Percentiles rank a stretch among this genome's conserved stretches.
Conservation (phyloP, 1,140 invertebrate species). For the Penaeus vannamei region DNA sequence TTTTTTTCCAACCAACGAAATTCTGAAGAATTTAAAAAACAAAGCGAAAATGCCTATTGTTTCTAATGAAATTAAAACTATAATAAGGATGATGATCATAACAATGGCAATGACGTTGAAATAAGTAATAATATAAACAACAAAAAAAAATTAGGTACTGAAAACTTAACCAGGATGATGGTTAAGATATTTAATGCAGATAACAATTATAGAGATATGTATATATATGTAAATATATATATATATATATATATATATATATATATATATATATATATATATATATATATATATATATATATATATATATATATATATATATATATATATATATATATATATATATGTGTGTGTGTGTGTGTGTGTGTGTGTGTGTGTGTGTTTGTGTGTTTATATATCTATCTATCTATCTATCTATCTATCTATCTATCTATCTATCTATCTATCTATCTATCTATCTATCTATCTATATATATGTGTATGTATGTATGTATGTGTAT, state of each 20-base stretch:
- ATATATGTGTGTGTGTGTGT: conserved; percentile 17
- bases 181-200: too few relatives aligned
- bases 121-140: too few relatives aligned
- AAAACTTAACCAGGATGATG: too few relatives aligned
- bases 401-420: background rate
- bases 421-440: conserved; percentile 27
- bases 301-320: conserved; percentile 18
- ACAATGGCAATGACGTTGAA: too few relatives aligned
- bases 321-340: conserved; percentile 37
- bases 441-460: too few relatives aligned
- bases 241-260: background rate
- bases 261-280: background rate
- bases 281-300: background rate
- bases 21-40: too few relatives aligned
- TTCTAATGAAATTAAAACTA: too few relatives aligned
- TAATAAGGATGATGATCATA: too few relatives aligned
- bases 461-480: background rate
- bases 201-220: too few relatives aligned
- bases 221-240: background rate
- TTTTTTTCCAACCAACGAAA: too few relatives aligned
- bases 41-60: too few relatives aligned
- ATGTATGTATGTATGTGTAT: background rate
- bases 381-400: conserved; percentile 16
- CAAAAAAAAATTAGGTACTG: too few relatives aligned
- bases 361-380: conserved; percentile 32